Base-by-base conservation (phyloP, 2,888 invertebrate genomes). In the Hydrotaea cyrtoneurina region DNA sequence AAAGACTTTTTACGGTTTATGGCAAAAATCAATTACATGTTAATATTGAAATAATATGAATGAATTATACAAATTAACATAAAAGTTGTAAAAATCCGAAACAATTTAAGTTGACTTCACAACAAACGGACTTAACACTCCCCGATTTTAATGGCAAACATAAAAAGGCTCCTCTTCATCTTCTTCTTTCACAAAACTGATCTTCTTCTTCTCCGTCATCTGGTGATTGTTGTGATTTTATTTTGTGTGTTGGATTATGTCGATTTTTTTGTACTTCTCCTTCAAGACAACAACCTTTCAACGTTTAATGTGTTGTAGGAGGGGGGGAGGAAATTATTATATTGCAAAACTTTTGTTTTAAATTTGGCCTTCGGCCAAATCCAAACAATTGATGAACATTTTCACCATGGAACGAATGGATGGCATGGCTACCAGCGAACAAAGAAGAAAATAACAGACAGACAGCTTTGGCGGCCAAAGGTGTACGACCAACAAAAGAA, bases 21-120 rank as follows among this genome's bases (percentile, higher is more conserved):
- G 43, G 19, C 50, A 69, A 21, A 69, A 69, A 69, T 23, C 53
- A 71, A 53, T 71, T 71, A 53, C 21, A 21, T 26, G 19, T n/a
- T 10, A 53, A 23, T 23, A 71, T 71, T 10, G 46, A 46, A 50
- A 69, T 46, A 21, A 26, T 26, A 15, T 69, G 8, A 69, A 13
- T 15, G 23, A n/a, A 50, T 69, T 69, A 23, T 23, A 3, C 11
- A 46, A 69, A 50, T 66, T 66, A 46, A 50, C 50, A 50, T 55
- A 19, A 55, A 55, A 8, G 21, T 21, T 21, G 7, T 69, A 69
- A 46, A 46, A 21, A 15, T 17, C 36, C 17, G 10, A 17, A 64
- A 39, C 39, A 66, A 66, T 43, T 43, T 43, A 43, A 21, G 66
- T 19, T 21, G 17, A 43, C 11, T 23, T 31, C 50, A 50, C 11